Base-by-base conservation (phyloP, 2,888 invertebrate genomes). In the Agriopis aurantiaria region DNA sequence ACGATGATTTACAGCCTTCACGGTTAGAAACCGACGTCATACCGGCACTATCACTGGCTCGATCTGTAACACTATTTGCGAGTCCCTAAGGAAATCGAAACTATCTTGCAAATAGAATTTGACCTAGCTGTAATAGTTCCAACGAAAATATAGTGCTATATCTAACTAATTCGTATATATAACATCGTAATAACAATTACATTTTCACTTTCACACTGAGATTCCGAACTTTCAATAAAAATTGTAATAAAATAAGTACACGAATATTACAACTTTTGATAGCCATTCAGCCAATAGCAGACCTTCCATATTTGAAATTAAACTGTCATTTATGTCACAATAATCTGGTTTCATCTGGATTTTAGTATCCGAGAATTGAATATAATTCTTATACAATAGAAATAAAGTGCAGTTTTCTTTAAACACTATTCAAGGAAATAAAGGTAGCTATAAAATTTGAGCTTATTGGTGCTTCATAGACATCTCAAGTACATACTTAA, bases 291-390 rank as follows among this genome's bases (percentile, higher is more conserved):
- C 75, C 77, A 77, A 77, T 76, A 48, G 49, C 23, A 63, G 59
- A 66, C 68, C 68, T 64, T 72, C 57, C 46, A 72, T 59, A 71
- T 75, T 71, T 74, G 69, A 73, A 76, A 75, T 77, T 65, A 70
- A 77, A 75, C 73, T 75, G 73, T 74, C 72, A 72, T 75, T 73
- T 75, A 70, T 60, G 74, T 75, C 73, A 75, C 73, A 45, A 59
- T 66, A 65, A 45, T 56, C 72, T 46, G 41, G 59, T 69, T 51
- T 49, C 57, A 60, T 65, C 67, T 55, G 46, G 58, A 68, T 62
- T 5, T 64, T 23, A 17, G n/a, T n/a, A 8, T 48, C 12, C 51
- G 2, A 11, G 23, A 68, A 53, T 62, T 56, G 41, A 65, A 68
- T 57, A 62, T 12, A 66, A 63, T 64, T 48, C 45, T 64, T 62